Base-by-base conservation (phyloP, 35 echinoderm and acorn worm genomes). In the Amphiura filiformis region DNA sequence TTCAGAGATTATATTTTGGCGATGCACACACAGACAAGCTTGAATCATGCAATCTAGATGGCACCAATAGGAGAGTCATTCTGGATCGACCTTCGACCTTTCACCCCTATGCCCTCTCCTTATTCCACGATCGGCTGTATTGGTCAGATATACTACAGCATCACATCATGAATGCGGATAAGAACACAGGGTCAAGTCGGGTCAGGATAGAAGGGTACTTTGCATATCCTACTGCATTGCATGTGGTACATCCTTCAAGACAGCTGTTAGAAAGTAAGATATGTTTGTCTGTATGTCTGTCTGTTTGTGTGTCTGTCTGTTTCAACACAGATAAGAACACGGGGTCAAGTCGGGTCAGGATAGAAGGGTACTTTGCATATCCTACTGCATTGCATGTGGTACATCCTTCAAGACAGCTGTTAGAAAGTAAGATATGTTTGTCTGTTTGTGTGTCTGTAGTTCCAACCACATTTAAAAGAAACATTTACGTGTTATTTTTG, bases 181-280 rank as follows among this genome's bases (percentile, higher is more conserved):
- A 87, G 39, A 42, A 87, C 17, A 78, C 34, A 23, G 86, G 86
- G 13, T 13, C 13, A n/a, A 65, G 78, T 78, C 14, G n/a, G 9
- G 39, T 79, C 15, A 0, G 0, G 0, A 87, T 79, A 9, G 14
- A 2, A 9, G 76, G 39, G 13, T 40, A 13, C 15, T 87, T 79
- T 34, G 0, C 76, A 13, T 80, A 78, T 33, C 86, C 86, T 17
- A 39, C 37, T 41, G 86, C 76, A 36, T 26, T 87, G 34, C 86
- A 87, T 87, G 86, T 78, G 34, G 86, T 87, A 12, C 86, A 87
- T 31, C 86, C 86, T 0, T 76, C 65, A 15, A 87, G 86, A 20
- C 86, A 87, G 75, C 86, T 78, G 12, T 23, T 35, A 13, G 36
- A 35, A 36, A 65, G 86, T 87, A 78, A 78, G 86, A 20, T 11